Percentiles rank a stretch among this genome's conserved stretches.
Evolutionary conservation across 2,113 vertebrate species (phyloP).

Genomic region (Empidonax traillii): DNA sequence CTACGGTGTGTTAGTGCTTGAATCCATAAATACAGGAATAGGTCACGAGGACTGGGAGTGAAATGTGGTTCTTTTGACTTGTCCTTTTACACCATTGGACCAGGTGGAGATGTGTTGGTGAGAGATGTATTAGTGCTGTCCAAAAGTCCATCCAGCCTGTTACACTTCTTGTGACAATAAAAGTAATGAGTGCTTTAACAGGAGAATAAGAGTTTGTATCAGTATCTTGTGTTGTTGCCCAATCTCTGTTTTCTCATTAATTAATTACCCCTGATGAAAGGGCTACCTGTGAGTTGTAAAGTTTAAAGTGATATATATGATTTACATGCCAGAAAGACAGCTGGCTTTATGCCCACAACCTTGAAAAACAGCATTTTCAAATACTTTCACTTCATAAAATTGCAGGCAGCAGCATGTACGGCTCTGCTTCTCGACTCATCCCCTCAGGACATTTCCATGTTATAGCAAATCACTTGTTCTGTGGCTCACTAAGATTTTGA

Average conservation of each 20-base stretch:
- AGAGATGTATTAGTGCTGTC: background rate
- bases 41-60: background rate
- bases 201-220: background rate
- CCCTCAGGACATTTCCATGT: constrained; percentile 40
- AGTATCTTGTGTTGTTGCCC: background rate
- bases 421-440: constrained; percentile 32
- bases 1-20: background rate
- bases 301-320: background rate
- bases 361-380: background rate
- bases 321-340: background rate
- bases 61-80: background rate
- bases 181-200: background rate
- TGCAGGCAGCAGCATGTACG: background rate
- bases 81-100: background rate
- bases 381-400: constrained; percentile 24
- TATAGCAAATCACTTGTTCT: constrained; percentile 37
- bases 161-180: background rate
- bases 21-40: background rate
- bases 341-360: background rate
- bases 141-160: background rate
- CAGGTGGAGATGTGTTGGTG: background rate
- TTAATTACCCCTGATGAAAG: constrained; percentile 3
- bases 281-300: background rate
- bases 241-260: background rate
- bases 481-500: constrained; percentile 52